Percentiles rank a stretch among this genome's conserved stretches.
These are phyloP conservation scores for Galaxias olidus DNA, from an alignment of 2,797 vertebrate species.

Conservation along the genomic window DNA sequence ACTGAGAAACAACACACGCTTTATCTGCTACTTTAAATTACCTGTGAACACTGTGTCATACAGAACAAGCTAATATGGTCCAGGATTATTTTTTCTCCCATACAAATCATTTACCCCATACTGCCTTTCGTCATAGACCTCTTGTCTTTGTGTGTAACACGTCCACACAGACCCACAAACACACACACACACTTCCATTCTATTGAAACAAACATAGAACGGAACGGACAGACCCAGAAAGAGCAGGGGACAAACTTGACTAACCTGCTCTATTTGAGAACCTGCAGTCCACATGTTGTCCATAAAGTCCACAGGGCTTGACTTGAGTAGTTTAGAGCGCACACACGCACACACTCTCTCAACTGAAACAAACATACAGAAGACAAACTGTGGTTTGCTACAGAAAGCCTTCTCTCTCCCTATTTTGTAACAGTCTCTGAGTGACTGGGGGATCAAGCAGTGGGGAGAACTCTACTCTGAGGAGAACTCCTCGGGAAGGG, in stretches of 20 bases:
- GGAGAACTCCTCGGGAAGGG: conserved; percentile 56
- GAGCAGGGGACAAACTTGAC: conserved; percentile 45
- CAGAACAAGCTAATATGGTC: too few species aligned
- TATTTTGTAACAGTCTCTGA: conserved; percentile 28
- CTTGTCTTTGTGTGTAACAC: too few species aligned
- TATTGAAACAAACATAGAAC: conserved; percentile 59
- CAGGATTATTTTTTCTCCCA: too few species aligned
- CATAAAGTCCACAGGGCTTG: conserved; percentile 28
- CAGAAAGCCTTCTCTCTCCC: conserved; percentile 4
- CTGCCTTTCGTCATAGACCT: too few species aligned
- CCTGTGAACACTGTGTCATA: too few species aligned
- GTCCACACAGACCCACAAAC: conserved; percentile 17
- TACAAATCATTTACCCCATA: too few species aligned
- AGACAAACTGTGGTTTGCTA: not conserved
- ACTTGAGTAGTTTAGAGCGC: conserved; percentile 19
- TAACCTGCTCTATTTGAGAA: conserved; percentile 69
- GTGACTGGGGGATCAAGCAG: conserved; percentile 35
- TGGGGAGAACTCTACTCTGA: conserved; percentile 48
- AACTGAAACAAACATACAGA: not conserved
- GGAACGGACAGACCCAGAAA: conserved; percentile 18
- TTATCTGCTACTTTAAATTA: too few species aligned
- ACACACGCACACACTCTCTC: conserved; percentile 6
- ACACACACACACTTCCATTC: not conserved
- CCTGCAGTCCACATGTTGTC: conserved; percentile 59
- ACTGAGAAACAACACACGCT: too few species aligned